phyloP scores from a whole-genome alignment of 2,888 invertebrate species.

The Merodon equestris region DNA sequence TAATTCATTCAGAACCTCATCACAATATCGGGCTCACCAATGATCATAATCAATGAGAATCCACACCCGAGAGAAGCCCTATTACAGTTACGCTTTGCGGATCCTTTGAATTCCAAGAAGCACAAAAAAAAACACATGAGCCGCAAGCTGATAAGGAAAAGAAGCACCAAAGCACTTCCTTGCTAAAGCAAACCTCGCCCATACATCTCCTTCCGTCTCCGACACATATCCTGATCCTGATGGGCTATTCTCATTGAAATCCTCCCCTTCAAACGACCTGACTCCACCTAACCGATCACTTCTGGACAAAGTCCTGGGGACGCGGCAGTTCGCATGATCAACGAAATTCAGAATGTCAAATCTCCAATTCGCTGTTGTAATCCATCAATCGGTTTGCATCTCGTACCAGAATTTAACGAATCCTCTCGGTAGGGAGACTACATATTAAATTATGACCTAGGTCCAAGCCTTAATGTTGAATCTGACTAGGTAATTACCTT shows the following conservation, averaged over 20 bases:
- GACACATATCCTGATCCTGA: constrained; percentile 67
- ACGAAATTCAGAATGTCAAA: constrained; percentile 43
- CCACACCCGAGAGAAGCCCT: constrained; percentile 82
- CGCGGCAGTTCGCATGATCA: constrained; percentile 39
- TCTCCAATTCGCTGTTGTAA: constrained; percentile 12
- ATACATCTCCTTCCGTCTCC: constrained; percentile 17
- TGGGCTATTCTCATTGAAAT: constrained; percentile 12
- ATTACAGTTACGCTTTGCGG: constrained; percentile 85
- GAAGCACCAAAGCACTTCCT: background rate
- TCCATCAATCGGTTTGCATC: constrained; percentile 79
- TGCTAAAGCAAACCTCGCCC: constrained; percentile 47
- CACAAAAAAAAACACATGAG: constrained; percentile 63
- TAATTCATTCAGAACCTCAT: constrained; percentile 45
- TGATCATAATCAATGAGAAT: constrained; percentile 67
- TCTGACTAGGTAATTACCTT: no score
- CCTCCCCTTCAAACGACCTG: background rate
- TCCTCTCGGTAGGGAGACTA: constrained; percentile 71
- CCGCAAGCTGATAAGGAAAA: background rate
- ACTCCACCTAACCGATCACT: constrained; percentile 4
- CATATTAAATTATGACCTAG: constrained; percentile 68
- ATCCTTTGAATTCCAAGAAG: constrained; percentile 71
- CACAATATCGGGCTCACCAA: constrained; percentile 48
- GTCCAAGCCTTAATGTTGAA: no score
- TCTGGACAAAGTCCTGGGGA: constrained; percentile 33
- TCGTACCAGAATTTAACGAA: constrained; percentile 80